Base-by-base conservation (phyloP, 2,113 vertebrate genomes). In the Notarius quadriscutis region DNA sequence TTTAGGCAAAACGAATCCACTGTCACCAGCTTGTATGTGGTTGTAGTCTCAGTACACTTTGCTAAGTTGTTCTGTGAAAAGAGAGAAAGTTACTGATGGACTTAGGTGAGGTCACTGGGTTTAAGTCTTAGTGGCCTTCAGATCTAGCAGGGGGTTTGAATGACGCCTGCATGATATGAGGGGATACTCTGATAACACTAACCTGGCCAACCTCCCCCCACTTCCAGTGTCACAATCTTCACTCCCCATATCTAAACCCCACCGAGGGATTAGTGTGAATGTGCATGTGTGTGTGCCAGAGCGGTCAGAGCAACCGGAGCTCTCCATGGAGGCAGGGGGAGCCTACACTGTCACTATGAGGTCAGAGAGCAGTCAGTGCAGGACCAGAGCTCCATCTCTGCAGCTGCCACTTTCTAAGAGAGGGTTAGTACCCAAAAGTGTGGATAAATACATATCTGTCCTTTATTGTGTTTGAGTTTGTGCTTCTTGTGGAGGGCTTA, bases 301-400 rank as follows among this genome's bases (percentile, higher is more conserved):
- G 84, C 90, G 85, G 86, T 88, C 83, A 82, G 86, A 87, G 90
- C 93, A 95, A 96, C 85, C 72, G 83, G 90, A 96, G 90, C 93
- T 92, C 85, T 10, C 58, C 89, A 87, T 93, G 93, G 89, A 91
- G 78, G 58, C 91, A 87, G 92, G 91, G 1, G 75, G 78, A 90
- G 93, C 89, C 91, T 90, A 89, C 17, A 10, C 91, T 84, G 1
- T 20, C 91, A 92, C 92, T 92, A 90, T 90, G 92, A 92, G 95
- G 95, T 88, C 93, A 95, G 92, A 93, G 91, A 91, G 93, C 93
- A 95, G 87, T 87, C 88, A 80, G 88, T 93, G 88, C 87, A 86
- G 91, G 93, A 87, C 75, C 83, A 86, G 91, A 88, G 89, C 91
- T 93, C 90, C 90, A 86, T 86, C 65, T 88, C 85, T 84, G 71